These are phyloP conservation scores for Mus minutoides DNA, from an alignment of 2,797 vertebrate species.

Conservation along the genomic window DNA sequence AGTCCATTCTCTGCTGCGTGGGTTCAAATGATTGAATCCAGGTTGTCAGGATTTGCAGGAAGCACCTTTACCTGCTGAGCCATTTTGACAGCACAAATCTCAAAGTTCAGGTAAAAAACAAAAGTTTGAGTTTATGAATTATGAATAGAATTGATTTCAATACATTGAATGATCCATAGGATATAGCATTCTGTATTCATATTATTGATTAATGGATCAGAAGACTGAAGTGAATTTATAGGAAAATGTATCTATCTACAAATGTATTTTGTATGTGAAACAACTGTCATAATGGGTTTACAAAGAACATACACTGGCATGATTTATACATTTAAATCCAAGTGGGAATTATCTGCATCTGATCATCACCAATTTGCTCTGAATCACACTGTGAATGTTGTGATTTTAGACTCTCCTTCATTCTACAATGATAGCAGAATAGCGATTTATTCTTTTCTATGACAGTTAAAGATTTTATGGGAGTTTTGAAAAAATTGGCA, in stretches of 20 bases:
- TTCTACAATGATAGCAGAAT: neutral
- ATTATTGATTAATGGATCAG: slow-evolving; percentile 31
- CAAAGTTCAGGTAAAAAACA: neutral
- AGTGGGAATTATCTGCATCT: neutral
- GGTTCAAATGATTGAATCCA: neutral
- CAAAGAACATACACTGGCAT: neutral
- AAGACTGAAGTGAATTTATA: neutral
- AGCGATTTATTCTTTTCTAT: slow-evolving; percentile 52
- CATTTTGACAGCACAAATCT: neutral
- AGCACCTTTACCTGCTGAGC: neutral
- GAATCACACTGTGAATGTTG: slow-evolving; percentile 12
- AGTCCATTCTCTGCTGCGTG: neutral
- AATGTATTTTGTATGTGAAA: neutral
- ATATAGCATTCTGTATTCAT: neutral
- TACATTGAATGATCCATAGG: neutral
- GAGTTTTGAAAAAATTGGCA: slow-evolving; percentile 45
- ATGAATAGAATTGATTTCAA: neutral
- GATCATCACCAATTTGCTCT: neutral
- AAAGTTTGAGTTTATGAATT: neutral
- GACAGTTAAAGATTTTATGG: slow-evolving; percentile 53
- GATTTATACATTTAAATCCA: slow-evolving; percentile 26
- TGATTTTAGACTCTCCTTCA: slow-evolving; percentile 4
- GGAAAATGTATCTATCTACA: neutral
- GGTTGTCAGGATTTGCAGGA: neutral
- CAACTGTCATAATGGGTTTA: neutral